Evolutionary conservation across 2,113 vertebrate genomes (phyloP), one percentile per base, ranked within the genome.

Genomic region (Procavia capensis): DNA sequence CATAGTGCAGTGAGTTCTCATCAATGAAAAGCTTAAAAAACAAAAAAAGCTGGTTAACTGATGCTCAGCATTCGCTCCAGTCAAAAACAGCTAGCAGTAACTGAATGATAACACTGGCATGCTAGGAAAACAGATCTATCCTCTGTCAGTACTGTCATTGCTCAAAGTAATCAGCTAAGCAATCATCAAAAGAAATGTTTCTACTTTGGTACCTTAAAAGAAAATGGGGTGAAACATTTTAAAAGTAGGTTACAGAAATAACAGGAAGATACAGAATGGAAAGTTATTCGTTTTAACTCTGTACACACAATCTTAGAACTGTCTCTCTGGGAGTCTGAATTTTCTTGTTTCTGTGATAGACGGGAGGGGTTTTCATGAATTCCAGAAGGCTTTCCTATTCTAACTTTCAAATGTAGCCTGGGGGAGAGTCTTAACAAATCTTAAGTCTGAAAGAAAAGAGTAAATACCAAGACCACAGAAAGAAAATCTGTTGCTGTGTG

Each of bases 1-100:
- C 76, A 6, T 1, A 81, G 85, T 54, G 29, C 78, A 98, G 75
- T 63, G 50, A 97, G 83, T 66, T 95, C 63, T 87, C 91, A 90
- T 66, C 75, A 96, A 64, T 36, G 80, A n/a, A 76, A 96, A 95
- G 95, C 96, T 43, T 50, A 83, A n/a, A n/a, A 97, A 72, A 93
- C 96, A 57, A 84, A 85, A 97, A 82, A 39, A 78, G 93, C 93
- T 84, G 84, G 79, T 64, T 95, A 70, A 78, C 31, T 88, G 76
- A 93, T 36, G 50, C 36, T 1, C 1, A 96, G 41, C 82, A 93
- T 94, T 87, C 91, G 97, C 95, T 97, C 94, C 97, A 98, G 97
- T 93, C 97, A 98, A 97, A 72, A 97, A 72, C 96, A 57, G 88
- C 87, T 79, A 96, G 86, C 95, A 97, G 93, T 95, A 98, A 98